A percentile compares a stretch with the other conserved stretches of the same genome.
Evolutionary conservation across 1,140 invertebrate species (phyloP).

Genomic region (Lepidurus arcticus): DNA sequence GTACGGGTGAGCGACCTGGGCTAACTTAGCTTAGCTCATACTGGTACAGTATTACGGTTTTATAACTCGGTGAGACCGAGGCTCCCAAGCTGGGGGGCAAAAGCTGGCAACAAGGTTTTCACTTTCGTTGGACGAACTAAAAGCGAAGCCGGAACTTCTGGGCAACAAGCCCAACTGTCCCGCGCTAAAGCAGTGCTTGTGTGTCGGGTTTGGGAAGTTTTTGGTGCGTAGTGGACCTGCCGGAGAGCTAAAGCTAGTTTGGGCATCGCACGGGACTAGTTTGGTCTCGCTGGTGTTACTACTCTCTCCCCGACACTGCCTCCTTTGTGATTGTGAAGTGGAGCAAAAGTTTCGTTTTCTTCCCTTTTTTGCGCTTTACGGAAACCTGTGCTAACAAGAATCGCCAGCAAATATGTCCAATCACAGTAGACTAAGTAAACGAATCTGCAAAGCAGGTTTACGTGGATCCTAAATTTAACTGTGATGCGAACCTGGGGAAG

Average conservation of each 20-base stretch:
- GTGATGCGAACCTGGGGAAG: too few species aligned
- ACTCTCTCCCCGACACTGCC: not conserved
- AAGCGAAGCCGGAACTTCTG: too few species aligned
- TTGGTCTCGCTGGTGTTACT: constrained; percentile 18
- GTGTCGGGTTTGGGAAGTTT: too few species aligned
- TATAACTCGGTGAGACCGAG: too few species aligned
- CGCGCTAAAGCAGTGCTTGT: too few species aligned
- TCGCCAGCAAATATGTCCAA: too few species aligned
- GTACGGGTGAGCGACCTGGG: constrained; percentile 4
- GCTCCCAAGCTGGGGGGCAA: not conserved
- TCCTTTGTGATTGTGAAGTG: constrained; percentile 3
- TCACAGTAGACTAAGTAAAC: too few species aligned
- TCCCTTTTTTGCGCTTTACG: not conserved
- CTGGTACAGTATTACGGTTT: too few species aligned
- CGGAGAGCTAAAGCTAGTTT: not conserved
- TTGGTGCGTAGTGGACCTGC: too few species aligned
- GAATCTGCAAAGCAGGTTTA: too few species aligned
- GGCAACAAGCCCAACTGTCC: too few species aligned
- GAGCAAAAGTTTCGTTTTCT: not conserved
- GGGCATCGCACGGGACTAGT: constrained; percentile 12
- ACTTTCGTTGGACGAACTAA: not conserved
- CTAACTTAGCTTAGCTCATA: constrained; percentile 2
- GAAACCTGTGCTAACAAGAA: not conserved
- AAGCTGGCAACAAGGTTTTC: not conserved
- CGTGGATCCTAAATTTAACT: too few species aligned